Evolutionary conservation across 2,888 invertebrate genomes (phyloP), one percentile per base, ranked within the genome.

Genomic region (Venusia cambrica): DNA sequence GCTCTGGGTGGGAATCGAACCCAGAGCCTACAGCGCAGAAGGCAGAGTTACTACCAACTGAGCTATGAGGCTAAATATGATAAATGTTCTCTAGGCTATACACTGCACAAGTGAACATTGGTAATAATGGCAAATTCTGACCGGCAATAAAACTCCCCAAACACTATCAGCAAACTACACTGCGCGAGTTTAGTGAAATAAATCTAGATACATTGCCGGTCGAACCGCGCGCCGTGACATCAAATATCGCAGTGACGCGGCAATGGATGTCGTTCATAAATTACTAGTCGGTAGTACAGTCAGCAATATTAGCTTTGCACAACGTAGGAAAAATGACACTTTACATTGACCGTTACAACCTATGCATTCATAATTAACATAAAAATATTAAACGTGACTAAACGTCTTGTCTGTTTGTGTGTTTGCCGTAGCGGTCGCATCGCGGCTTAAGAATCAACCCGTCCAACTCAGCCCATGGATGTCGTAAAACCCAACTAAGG

Each of bases 261-360:
- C 67, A 69, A 71, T 72, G 70, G 66, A 71, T 68, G 71, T 65
- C 69, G 52, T 50, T 48, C 63, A 63, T 72, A 72, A 71, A 72
- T 73, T 65, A 40, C 35, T 18, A 16, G 31, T 15, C 26, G 14
- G 25, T 38, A 38, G 28, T 28, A 33, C 33, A 33, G 32, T 6
- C 13, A 5, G 14, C 9, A 19, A 16, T 27, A 16, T 10, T 25
- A 19, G 13, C 25, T 18, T n/a, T 16, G 21, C 33, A 21, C n/a
- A n/a, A n/a, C n/a, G n/a, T n/a, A n/a, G n/a, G n/a, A n/a, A n/a
- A n/a, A n/a, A n/a, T n/a, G n/a, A n/a, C n/a, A n/a, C n/a, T n/a
- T n/a, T n/a, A n/a, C n/a, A n/a, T n/a, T n/a, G n/a, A n/a, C n/a
- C n/a, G n/a, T n/a, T n/a, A n/a, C n/a, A n/a, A n/a, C n/a, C n/a